Conservation (phyloP, 2,113 vertebrate species). For the Marcusenius ussheri region DNA sequence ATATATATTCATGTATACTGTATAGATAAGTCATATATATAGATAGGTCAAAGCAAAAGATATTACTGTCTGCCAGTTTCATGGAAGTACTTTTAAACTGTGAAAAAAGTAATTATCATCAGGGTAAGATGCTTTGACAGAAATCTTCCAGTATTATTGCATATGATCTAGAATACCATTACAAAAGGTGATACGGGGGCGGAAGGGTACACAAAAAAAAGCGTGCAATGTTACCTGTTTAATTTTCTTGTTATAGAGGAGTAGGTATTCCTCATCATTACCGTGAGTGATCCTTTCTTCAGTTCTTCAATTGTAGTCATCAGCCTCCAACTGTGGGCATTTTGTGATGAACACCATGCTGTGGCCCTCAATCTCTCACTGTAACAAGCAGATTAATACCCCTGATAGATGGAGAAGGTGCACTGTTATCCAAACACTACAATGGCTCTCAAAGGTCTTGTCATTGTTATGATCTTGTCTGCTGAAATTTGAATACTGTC, state of each 20-base stretch:
- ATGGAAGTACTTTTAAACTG: neutral
- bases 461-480: neutral
- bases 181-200: neutral
- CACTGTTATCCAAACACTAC: neutral
- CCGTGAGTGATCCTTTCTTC: neutral
- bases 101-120: neutral
- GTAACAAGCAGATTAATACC: constrained; percentile 18
- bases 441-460: neutral
- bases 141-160: neutral
- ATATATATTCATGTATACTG: too few relatives aligned
- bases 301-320: neutral
- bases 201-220: neutral
- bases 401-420: neutral
- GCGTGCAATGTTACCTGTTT: neutral
- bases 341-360: neutral
- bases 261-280: neutral
- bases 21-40: too few relatives aligned
- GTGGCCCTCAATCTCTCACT: neutral
- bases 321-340: neutral
- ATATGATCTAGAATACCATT: neutral
- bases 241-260: neutral
- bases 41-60: neutral
- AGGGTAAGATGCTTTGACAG: neutral
- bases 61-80: neutral
- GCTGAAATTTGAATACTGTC: neutral